Percentiles rank a stretch among this genome's conserved stretches.
phyloP scores from a whole-genome alignment of 2,888 invertebrate species.

The Drosophila setosimentum region DNA sequence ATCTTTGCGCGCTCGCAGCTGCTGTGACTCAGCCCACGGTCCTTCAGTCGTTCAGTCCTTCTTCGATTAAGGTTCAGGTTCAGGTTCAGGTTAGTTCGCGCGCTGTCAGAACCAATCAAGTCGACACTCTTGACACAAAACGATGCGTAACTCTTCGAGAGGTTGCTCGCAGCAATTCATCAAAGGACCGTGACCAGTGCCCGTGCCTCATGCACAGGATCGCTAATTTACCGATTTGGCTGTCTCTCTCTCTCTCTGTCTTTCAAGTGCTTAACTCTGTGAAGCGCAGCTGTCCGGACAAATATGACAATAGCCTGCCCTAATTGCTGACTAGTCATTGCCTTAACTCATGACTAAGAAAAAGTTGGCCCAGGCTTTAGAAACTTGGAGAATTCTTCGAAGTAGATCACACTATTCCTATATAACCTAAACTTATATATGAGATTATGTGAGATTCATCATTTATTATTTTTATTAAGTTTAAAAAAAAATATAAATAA shows the following conservation, averaged over 20 bases:
- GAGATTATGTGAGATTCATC: neutral
- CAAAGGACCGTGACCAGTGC: slow-evolving; percentile 75
- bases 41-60: slow-evolving; percentile 46
- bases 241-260: neutral
- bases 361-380: slow-evolving; percentile 8
- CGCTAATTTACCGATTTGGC: slow-evolving; percentile 62
- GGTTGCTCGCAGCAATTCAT: slow-evolving; percentile 60
- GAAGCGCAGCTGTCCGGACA: slow-evolving; percentile 55
- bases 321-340: slow-evolving; percentile 77
- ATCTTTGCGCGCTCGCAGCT: slow-evolving; percentile 59
- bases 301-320: slow-evolving; percentile 59
- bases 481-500: neutral
- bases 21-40: slow-evolving; percentile 57
- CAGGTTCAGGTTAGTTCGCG: slow-evolving; percentile 62
- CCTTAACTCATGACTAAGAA: slow-evolving; percentile 27
- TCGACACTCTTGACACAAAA: slow-evolving; percentile 78
- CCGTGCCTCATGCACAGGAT: slow-evolving; percentile 45
- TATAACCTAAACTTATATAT: neutral
- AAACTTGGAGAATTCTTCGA: neutral
- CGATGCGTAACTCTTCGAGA: slow-evolving; percentile 79
- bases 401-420: neutral
- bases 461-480: neutral
- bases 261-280: slow-evolving; percentile 18
- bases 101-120: slow-evolving; percentile 82
- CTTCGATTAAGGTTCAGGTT: slow-evolving; percentile 43